Evolutionary conservation across 2,888 invertebrate genomes (phyloP).

Genomic region (Cantharis rustica): DNA sequence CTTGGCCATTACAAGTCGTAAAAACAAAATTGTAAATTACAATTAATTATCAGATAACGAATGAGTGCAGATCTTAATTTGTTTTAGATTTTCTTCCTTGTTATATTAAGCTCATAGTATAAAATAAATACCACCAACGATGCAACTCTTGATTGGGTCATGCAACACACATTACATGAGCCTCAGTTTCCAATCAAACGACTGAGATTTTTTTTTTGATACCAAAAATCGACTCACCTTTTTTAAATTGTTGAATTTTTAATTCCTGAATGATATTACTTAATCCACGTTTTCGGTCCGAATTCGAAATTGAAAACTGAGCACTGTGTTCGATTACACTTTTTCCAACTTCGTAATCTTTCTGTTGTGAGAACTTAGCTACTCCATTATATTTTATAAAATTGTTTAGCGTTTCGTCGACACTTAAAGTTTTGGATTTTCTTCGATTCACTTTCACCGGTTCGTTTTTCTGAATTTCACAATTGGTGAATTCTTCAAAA

Average conservation of each 20-base stretch:
- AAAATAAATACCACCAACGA: not conserved
- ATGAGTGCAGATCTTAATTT: not conserved
- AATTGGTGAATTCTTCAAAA: constrained; percentile 9
- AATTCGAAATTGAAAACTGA: constrained; percentile 22
- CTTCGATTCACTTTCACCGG: not conserved
- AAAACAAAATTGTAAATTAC: not conserved
- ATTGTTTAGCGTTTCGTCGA: not conserved
- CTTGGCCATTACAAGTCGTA: not conserved
- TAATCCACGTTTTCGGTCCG: constrained; percentile 27
- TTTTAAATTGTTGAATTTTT: constrained; percentile 23
- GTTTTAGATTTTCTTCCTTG: not conserved
- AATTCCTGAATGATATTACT: constrained; percentile 27
- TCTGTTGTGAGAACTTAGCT: not conserved
- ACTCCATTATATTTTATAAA: not conserved
- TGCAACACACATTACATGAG: not conserved
- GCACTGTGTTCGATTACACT: constrained; percentile 16
- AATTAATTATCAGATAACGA: not conserved
- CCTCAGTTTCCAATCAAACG: not conserved
- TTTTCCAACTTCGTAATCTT: not conserved
- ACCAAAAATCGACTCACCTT: constrained; percentile 17
- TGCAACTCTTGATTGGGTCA: not conserved
- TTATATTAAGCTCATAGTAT: not conserved
- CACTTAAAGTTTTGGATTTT: not conserved
- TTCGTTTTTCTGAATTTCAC: not conserved
- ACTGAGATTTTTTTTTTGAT: not conserved